These are phyloP conservation scores for Heliconius hewitsoni DNA, from an alignment of 1,140 invertebrate species.

Conservation along the genomic window DNA sequence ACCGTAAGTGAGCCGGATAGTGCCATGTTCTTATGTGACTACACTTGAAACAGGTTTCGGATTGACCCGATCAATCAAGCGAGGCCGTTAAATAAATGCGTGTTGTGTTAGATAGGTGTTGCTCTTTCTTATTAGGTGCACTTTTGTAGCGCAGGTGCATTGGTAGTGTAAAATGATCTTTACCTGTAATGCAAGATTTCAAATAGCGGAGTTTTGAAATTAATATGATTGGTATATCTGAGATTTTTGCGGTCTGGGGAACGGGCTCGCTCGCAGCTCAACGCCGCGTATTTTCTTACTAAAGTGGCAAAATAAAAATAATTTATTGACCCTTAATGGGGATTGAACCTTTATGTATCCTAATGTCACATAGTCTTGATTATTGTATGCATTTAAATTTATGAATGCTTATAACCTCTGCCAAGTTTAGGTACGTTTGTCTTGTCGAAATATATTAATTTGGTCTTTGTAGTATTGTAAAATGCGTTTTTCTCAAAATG, in stretches of 20 bases:
- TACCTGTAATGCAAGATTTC: not conserved
- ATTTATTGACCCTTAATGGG: too few species aligned
- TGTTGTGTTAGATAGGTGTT: not conserved
- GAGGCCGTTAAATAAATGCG: not conserved
- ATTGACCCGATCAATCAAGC: slow-evolving; percentile 12
- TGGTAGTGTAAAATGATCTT: not conserved
- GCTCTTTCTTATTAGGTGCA: not conserved
- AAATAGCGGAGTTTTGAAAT: not conserved
- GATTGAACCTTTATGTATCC: too few species aligned
- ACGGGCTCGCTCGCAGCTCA: too few species aligned
- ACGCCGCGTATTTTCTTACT: too few species aligned
- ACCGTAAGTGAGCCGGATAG: slow-evolving; percentile 5
- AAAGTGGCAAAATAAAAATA: not conserved
- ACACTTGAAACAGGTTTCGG: slow-evolving; percentile 10
- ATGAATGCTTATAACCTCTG: not conserved
- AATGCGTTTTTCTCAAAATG: not conserved
- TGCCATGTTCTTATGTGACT: slow-evolving; percentile 9
- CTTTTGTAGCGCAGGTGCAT: not conserved
- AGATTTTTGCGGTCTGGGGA: not conserved
- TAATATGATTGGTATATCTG: not conserved
- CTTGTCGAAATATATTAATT: not conserved
- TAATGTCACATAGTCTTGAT: too few species aligned
- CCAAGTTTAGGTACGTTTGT: not conserved
- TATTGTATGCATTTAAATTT: not conserved
- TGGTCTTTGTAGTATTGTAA: not conserved